These are phyloP conservation scores for Scolopax bukidnonensis DNA, from an alignment of 2,797 vertebrate species.

Conservation along the genomic window DNA sequence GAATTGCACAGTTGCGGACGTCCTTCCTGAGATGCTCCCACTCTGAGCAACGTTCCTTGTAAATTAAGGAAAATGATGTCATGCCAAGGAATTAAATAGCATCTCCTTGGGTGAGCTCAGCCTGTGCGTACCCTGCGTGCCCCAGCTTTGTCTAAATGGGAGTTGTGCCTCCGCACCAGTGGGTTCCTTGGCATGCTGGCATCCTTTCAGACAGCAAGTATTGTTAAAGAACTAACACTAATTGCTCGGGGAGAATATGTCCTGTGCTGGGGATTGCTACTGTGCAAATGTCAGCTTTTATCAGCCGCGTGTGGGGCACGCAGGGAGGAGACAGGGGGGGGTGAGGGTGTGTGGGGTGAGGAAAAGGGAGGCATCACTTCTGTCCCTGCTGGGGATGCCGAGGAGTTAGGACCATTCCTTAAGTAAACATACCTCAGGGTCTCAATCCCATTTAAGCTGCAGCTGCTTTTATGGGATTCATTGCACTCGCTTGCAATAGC, in stretches of 20 bases:
- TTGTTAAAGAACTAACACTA: not conserved
- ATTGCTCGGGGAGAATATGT: not conserved
- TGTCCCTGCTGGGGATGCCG: not conserved
- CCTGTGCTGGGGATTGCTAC: constrained; percentile 27
- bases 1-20: not conserved
- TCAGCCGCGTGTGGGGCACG: not conserved
- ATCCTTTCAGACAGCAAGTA: not conserved
- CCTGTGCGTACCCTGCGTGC: not conserved
- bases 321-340: not conserved
- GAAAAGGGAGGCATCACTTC: not conserved
- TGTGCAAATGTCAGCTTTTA: constrained; percentile 17
- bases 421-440: not conserved
- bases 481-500: not conserved
- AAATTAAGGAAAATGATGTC: not conserved
- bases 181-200: constrained; percentile 29
- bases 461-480: constrained; percentile 4
- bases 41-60: not conserved
- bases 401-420: not conserved
- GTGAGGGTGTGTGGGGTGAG: not conserved
- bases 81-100: constrained; percentile 11
- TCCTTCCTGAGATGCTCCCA: not conserved
- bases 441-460: constrained; percentile 34
- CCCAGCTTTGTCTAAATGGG: not conserved
- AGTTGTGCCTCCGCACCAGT: not conserved
- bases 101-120: not conserved